A percentile compares a stretch with the other conserved stretches of the same genome.
Conservation (phyloP, 2,113 vertebrate genomes). For the Cyprinus carpio region DNA sequence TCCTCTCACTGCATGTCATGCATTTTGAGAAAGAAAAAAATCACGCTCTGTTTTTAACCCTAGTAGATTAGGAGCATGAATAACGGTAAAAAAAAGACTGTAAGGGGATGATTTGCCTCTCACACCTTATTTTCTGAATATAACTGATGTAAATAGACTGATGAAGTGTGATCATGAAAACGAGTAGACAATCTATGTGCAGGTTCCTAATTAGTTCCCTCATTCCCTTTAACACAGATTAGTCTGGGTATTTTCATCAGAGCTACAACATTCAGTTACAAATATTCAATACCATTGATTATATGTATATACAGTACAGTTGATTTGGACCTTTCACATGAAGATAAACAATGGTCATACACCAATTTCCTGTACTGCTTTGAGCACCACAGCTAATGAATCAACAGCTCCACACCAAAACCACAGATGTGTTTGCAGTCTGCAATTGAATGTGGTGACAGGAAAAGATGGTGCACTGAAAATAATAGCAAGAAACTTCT, state of each 20-base stretch:
- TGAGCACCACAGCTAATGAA: neutral
- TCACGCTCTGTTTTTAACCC: constrained; percentile 9
- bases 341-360: neutral
- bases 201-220: constrained; percentile 12
- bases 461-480: neutral
- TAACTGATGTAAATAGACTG: constrained; percentile 5
- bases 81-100: neutral
- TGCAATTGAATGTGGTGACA: neutral
- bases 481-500: neutral
- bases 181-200: neutral
- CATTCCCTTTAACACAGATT: neutral
- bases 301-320: neutral
- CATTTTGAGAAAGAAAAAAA: constrained; percentile 31
- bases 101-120: constrained; percentile 27
- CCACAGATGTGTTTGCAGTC: neutral
- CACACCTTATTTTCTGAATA: neutral
- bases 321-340: neutral
- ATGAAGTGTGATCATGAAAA: constrained; percentile 1
- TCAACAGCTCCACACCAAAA: neutral
- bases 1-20: constrained; percentile 68
- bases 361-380: neutral
- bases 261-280: neutral
- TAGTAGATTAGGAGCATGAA: neutral
- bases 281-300: constrained; percentile 5
- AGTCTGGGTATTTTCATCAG: constrained; percentile 1